Base-by-base conservation (phyloP, 1,140 invertebrate genomes). In the Araneus ventricosus region DNA sequence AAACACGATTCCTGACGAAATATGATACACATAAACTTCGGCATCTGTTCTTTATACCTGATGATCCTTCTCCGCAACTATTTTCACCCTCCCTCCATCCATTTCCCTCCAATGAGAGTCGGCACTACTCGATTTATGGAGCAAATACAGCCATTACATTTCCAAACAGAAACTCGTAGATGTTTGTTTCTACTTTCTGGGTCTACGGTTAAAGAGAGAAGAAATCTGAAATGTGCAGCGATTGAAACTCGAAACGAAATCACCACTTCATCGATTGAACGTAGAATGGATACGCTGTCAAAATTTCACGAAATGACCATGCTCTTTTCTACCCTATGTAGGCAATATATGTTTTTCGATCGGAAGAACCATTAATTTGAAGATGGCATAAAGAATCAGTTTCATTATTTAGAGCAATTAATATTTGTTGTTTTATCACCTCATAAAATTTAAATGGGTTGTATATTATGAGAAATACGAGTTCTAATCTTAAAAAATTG, bases 31-130 rank as follows among this genome's bases (percentile, higher is more conserved):
- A 75, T 75, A 75, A 75, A 75, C 70, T 20, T 34, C 34, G 37
- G 30, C 34, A 75, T 75, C 70, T 75, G 70, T 37, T 75, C 70
- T 75, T 75, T 75, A 75, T 75, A 75, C 70, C 34, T 75, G 70
- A 75, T 75, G 70, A 75, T 75, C 70, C 70, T 37, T 75, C 30
- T 75, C 70, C 30, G 27, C 30, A 34, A 75, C 30, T 34, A 14
- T 34, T 70, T 34, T 5, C 34, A 20, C 34, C 70, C 30, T 75
- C 14, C 34, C 30, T n/a, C 70, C 4, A 20, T 20, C 34, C 70
- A 20, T 20, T 75, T 34, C 20, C 70, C 20, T 37, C 27, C 17
- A 37, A 75, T 75, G 70, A 22, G 30, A 75, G 39, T 14, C 24
- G 52, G 45, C 39, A 24, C 82, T 34, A 84, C 45, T 84, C 82